Percentiles rank a stretch among this genome's conserved stretches.
phyloP scores from a whole-genome alignment of 1,140 invertebrate genomes.

The Trichonephila inaurata region DNA sequence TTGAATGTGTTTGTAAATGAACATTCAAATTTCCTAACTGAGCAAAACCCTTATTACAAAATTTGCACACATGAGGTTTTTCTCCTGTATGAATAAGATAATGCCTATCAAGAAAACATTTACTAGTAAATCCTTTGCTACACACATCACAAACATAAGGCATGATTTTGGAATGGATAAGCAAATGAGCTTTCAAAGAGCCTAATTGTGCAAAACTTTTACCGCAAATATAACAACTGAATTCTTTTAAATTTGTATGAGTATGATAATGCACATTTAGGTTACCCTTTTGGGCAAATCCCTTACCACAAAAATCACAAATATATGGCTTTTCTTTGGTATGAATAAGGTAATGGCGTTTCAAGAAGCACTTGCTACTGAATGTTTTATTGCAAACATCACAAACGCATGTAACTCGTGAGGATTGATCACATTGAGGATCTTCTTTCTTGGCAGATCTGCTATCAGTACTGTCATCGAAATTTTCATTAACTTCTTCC shows the following conservation, averaged over 20 bases:
- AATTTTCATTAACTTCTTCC: background rate
- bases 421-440: background rate
- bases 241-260: conserved; percentile 19
- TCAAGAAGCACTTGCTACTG: background rate
- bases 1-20: conserved; percentile 40
- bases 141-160: conserved; percentile 40
- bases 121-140: conserved; percentile 26
- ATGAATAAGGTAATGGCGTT: background rate
- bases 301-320: conserved; percentile 20
- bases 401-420: background rate
- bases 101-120: conserved; percentile 17
- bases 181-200: background rate
- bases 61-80: conserved; percentile 53
- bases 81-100: background rate
- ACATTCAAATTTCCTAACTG: conserved; percentile 28
- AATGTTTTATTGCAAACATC: conserved; percentile 34
- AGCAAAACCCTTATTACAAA: conserved; percentile 41
- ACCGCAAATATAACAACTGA: conserved; percentile 21
- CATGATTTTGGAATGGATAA: conserved; percentile 8
- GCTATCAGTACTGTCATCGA: background rate
- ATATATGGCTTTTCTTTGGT: conserved; percentile 21
- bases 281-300: conserved; percentile 26
- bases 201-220: background rate
- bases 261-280: conserved; percentile 38
- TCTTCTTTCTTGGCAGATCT: background rate